Evolutionary conservation across 2,113 vertebrate species (phyloP), one percentile per base, ranked within the genome.

Genomic region (Blennius ocellaris): DNA sequence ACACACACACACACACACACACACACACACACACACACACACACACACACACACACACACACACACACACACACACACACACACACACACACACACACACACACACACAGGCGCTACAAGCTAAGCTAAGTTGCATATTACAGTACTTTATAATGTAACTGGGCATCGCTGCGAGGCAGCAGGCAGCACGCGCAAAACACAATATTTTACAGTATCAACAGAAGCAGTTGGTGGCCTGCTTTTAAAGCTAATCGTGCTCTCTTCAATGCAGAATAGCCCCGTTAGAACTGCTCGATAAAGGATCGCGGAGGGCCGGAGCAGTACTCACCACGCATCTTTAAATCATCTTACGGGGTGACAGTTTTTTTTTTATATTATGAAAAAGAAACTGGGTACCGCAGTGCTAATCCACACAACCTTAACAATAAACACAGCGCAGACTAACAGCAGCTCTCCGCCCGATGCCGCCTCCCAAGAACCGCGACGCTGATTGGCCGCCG

Each of bases 361-460:
- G 60, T 78, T 83, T 78, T 83, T 60, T n/a, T 30, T 30, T 30
- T 30, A 78, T 88, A 64, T 82, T 83, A 6, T 78, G 37, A 81
- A 75, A 90, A 60, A 50, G 83, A 80, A 80, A 72, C 47, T 66
- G 79, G 84, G 75, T 65, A 76, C 92, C 88, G 89, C 92, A 93
- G 92, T 94, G 94, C 85, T 90, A 88, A 91, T 93, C 92, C 94
- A 94, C 86, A 95, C 94, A 95, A 95, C 93, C 94, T 95, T 95
- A 93, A 94, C 93, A 94, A 94, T 92, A 93, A 92, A 92, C 91
- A 88, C 89, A 90, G 93, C 89, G 47, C 93, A 94, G 85, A 94
- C 93, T 93, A 94, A 94, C 93, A 92, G 83, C 89, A 92, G 88
- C 90, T 86, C 87, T 88, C 90, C 91, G 73, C 90, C 90, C 90